A percentile compares a stretch with the other conserved stretches of the same genome.
phyloP scores from a whole-genome alignment of 2,113 vertebrate species.

The Aplodontia rufa region DNA sequence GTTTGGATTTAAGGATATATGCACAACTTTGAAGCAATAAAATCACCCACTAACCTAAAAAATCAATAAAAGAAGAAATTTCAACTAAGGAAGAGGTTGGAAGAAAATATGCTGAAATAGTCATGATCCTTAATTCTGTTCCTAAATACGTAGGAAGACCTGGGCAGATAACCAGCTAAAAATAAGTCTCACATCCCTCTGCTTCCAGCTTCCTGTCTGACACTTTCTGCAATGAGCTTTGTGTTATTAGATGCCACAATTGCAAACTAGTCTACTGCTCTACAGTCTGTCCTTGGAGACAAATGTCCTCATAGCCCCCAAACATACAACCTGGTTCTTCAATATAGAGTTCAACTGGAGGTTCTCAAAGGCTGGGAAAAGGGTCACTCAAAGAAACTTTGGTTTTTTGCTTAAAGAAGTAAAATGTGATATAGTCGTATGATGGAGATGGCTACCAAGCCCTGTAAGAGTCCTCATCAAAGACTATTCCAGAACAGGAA shows the following conservation, averaged over 20 bases:
- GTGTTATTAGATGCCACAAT: not conserved
- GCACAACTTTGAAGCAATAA: not conserved
- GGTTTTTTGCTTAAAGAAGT: conserved; percentile 1
- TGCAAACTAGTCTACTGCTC: not conserved
- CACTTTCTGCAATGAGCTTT: not conserved
- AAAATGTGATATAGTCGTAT: not conserved
- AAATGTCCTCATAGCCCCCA: not conserved
- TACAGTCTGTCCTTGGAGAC: not conserved
- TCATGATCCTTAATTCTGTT: not conserved
- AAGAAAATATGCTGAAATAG: not conserved
- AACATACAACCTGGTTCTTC: not conserved
- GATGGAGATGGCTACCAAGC: not conserved
- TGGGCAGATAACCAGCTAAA: not conserved
- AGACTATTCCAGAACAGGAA: not conserved
- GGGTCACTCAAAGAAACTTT: not conserved
- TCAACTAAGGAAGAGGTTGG: not conserved
- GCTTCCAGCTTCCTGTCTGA: not conserved
- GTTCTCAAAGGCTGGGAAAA: not conserved
- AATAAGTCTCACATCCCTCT: not conserved
- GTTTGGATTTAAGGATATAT: not conserved
- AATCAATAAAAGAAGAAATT: not conserved
- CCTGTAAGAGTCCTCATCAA: not conserved
- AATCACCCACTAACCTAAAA: not conserved
- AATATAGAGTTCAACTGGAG: not conserved
- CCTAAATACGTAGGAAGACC: not conserved